These are phyloP conservation scores for Anas platyrhynchos DNA, from an alignment of 2,113 vertebrate genomes.

Conservation along the genomic window DNA sequence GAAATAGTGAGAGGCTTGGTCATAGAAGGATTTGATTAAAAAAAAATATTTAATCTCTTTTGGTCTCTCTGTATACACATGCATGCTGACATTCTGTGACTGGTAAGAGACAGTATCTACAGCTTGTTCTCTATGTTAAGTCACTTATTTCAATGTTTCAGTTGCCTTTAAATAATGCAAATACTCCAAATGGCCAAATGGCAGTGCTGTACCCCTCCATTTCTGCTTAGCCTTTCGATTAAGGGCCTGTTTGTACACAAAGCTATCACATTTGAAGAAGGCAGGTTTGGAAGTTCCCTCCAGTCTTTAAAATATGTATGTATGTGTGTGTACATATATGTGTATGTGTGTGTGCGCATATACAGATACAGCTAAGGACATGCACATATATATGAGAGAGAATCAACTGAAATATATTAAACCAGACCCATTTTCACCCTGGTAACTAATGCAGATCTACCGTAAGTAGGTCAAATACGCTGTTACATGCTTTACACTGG, in stretches of 20 bases:
- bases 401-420: background rate
- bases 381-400: background rate
- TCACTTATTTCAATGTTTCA: background rate
- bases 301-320: background rate
- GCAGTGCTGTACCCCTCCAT: background rate
- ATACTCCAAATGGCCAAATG: background rate
- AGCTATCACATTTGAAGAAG: background rate
- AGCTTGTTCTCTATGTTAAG: background rate
- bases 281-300: background rate
- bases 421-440: background rate
- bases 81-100: background rate
- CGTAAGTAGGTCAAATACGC: conserved; percentile 34
- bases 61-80: background rate
- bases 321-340: background rate
- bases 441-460: background rate
- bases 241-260: background rate
- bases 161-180: background rate
- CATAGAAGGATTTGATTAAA: background rate
- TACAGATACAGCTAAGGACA: background rate
- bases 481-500: background rate
- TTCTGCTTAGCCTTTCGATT: background rate
- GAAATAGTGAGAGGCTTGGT: background rate
- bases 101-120: background rate
- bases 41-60: background rate
- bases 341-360: no score